Evolutionary conservation across 2,113 vertebrate genomes (phyloP).

Genomic region (Apteryx mantelli): DNA sequence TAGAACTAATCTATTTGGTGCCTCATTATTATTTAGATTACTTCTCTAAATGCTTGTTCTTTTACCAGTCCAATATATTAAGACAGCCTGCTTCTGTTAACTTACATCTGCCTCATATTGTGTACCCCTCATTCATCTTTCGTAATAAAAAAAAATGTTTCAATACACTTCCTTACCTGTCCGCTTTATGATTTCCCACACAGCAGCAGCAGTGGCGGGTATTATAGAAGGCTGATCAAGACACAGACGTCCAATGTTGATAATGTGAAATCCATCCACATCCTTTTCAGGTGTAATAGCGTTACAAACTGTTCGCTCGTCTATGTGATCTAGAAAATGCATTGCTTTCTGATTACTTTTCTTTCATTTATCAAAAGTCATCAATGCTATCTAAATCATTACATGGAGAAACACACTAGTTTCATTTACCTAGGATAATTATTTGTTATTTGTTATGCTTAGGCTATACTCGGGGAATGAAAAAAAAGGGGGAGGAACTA

Average conservation of each 20-base stretch:
- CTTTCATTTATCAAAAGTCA: not conserved
- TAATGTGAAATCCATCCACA: slow-evolving; percentile 92
- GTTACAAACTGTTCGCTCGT: slow-evolving; percentile 87
- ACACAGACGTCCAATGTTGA: slow-evolving; percentile 91
- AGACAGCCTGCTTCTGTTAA: not conserved
- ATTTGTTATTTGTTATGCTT: not conserved
- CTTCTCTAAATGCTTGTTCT: not conserved
- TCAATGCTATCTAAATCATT: not conserved
- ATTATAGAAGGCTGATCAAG: slow-evolving; percentile 89
- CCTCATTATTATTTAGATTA: not conserved
- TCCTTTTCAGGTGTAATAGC: slow-evolving; percentile 90
- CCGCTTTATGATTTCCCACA: slow-evolving; percentile 92
- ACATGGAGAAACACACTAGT: not conserved
- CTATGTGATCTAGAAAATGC: slow-evolving; percentile 83
- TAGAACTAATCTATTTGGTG: not conserved
- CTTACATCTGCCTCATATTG: not conserved
- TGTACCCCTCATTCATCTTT: not conserved
- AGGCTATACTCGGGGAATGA: too few relatives aligned
- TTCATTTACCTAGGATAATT: not conserved
- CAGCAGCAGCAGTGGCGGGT: slow-evolving; percentile 90
- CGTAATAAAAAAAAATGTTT: not conserved
- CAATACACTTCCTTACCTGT: slow-evolving; percentile 73
- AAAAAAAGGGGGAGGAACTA: not conserved
- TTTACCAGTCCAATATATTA: not conserved
- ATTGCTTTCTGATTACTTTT: not conserved